Evolutionary conservation across 2,797 vertebrate species (phyloP), one percentile per base, ranked within the genome.

Genomic region (Hyperoplus immaculatus): DNA sequence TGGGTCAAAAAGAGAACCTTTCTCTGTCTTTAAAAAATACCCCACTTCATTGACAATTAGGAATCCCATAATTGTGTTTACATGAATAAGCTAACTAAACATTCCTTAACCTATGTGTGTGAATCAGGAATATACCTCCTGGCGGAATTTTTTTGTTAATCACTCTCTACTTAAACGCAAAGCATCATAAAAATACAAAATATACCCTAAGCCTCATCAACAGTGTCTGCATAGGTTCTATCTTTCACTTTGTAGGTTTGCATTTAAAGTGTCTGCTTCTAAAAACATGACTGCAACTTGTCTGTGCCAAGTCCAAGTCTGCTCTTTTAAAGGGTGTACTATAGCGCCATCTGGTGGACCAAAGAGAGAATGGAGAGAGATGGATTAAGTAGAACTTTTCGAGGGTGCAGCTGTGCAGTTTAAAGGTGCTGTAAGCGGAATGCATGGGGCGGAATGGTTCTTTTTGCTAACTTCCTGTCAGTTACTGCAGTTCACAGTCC

Each of bases 281-380:
- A 58, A 55, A 69, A 39, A 14, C 54, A 43, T 29, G 12, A 45
- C 7, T 13, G 42, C 51, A 42, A 55, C 8, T 14, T 15, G 0
- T 36, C 3, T 41, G 8, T 13, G 13, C 11, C 16, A 16, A 21
- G n/a, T 54, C 4, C 38, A 14, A 65, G 10, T 29, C 54, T 55
- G 3, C 39, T 41, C 1, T 51, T 53, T 4, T 12, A 63, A 8
- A 42, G 0, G 18, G 16, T 21, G 14, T 29, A 16, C 55, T 36
- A 77, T 21, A 61, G 65, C 75, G 55, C 78, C 85, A 75, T 76
- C 85, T 43, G 42, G 88, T 87, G 88, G 82, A 8, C 21, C 2
- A 15, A 39, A 36, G 10, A 10, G 11, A 42, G 16, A 82, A 80
- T 36, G 2, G 0, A 59, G 72, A 14, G n/a, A 15, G 13, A 39